Evolutionary conservation across 1,140 invertebrate genomes (phyloP).

Genomic region (Pentalonia nigronervosa): DNA sequence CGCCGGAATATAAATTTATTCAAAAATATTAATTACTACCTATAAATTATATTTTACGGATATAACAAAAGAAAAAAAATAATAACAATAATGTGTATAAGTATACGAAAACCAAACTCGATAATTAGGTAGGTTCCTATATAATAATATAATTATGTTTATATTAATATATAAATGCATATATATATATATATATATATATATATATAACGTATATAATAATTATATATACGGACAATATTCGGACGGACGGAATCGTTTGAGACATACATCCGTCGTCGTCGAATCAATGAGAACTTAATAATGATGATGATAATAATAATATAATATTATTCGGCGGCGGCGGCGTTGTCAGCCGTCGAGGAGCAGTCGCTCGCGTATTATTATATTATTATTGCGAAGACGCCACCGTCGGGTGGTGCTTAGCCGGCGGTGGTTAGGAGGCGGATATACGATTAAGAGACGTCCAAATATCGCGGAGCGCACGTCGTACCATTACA

Average conservation of each 20-base stretch:
- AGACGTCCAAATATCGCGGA: conserved; percentile 9
- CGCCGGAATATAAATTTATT: background rate
- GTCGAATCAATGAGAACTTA: conserved; percentile 3
- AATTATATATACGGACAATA: background rate
- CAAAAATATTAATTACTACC: background rate
- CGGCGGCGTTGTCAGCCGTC: background rate
- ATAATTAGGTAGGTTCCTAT: background rate
- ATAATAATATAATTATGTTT: background rate
- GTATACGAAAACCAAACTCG: background rate
- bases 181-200: too few relatives aligned
- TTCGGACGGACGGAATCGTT: background rate
- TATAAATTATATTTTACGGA: background rate
- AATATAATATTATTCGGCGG: background rate
- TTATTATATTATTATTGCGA: background rate
- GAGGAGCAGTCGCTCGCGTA: background rate
- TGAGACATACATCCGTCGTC: background rate
- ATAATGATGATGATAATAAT: background rate
- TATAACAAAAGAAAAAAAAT: too few relatives aligned
- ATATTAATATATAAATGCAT: too few relatives aligned
- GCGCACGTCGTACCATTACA: background rate
- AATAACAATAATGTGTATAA: background rate
- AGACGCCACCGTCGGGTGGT: background rate
- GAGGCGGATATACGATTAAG: background rate
- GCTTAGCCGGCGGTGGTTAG: background rate
- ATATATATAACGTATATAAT: background rate